Evolutionary conservation across 2,113 vertebrate genomes (phyloP).

Genomic region (Triplophysa dalaica): DNA sequence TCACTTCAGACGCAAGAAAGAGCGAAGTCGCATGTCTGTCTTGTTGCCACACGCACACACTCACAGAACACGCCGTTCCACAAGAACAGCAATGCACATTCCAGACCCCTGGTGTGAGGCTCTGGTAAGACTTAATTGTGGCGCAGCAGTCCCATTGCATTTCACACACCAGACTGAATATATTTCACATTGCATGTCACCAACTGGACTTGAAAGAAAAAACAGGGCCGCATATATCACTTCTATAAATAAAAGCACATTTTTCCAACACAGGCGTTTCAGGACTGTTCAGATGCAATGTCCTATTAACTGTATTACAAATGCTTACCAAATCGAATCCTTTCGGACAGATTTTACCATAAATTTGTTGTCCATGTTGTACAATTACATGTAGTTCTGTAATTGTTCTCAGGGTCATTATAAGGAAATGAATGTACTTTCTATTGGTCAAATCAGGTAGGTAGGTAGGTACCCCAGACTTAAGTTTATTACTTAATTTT

Average conservation of each 20-base stretch:
- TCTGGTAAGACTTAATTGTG: background rate
- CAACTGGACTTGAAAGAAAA: slow-evolving; percentile 11
- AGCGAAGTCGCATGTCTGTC: slow-evolving; percentile 25
- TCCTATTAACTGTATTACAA: background rate
- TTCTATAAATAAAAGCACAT: slow-evolving; percentile 28
- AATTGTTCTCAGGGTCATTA: too few species aligned
- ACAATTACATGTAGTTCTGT: too few species aligned
- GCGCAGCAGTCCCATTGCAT: slow-evolving; percentile 10
- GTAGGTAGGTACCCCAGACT: too few species aligned
- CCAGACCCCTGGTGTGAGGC: slow-evolving; percentile 22
- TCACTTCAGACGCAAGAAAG: slow-evolving; percentile 22
- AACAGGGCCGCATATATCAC: slow-evolving; percentile 12
- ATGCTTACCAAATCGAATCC: background rate
- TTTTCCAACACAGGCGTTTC: background rate
- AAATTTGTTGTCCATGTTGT: background rate
- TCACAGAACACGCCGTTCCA: background rate
- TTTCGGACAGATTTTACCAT: background rate
- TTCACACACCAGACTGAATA: slow-evolving; percentile 32
- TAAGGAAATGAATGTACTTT: too few species aligned
- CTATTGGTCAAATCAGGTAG: too few species aligned
- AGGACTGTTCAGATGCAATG: background rate
- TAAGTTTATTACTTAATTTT: too few species aligned
- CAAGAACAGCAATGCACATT: background rate
- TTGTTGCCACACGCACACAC: background rate
- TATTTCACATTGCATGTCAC: slow-evolving; percentile 26